phyloP scores from a whole-genome alignment of 2,797 vertebrate species.

The Rousettus madagascariensis region DNA sequence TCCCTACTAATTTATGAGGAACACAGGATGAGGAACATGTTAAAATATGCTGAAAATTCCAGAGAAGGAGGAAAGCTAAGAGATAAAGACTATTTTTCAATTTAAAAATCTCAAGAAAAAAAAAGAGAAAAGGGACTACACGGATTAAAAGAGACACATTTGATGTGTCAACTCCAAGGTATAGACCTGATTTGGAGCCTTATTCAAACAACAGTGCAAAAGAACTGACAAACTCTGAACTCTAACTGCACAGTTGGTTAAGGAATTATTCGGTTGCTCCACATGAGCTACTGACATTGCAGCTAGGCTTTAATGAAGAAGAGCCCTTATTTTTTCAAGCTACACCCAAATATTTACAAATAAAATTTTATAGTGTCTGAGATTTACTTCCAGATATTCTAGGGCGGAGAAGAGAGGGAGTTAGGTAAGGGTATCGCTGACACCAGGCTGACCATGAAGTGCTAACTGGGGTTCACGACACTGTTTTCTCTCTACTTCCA shows the following conservation, averaged over 20 bases:
- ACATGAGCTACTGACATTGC: accelerated
- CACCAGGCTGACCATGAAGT: background rate
- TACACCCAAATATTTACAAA: background rate
- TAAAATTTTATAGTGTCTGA: background rate
- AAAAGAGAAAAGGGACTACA: background rate
- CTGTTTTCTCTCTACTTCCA: background rate
- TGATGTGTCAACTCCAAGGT: background rate
- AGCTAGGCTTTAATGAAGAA: background rate
- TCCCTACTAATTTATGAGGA: background rate
- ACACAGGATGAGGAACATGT: accelerated
- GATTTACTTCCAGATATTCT: background rate
- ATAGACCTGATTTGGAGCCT: background rate
- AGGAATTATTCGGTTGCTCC: background rate
- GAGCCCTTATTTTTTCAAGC: background rate
- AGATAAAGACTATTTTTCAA: background rate
- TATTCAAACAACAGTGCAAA: background rate
- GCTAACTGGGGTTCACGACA: background rate
- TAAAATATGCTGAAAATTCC: background rate
- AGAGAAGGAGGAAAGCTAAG: background rate
- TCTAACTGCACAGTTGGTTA: background rate
- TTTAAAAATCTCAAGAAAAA: background rate
- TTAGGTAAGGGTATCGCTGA: background rate
- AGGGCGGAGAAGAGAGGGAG: background rate
- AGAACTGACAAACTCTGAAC: background rate
- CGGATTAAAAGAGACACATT: background rate